Conservation (phyloP, 2,797 vertebrate species). For the Caiman crocodilus region DNA sequence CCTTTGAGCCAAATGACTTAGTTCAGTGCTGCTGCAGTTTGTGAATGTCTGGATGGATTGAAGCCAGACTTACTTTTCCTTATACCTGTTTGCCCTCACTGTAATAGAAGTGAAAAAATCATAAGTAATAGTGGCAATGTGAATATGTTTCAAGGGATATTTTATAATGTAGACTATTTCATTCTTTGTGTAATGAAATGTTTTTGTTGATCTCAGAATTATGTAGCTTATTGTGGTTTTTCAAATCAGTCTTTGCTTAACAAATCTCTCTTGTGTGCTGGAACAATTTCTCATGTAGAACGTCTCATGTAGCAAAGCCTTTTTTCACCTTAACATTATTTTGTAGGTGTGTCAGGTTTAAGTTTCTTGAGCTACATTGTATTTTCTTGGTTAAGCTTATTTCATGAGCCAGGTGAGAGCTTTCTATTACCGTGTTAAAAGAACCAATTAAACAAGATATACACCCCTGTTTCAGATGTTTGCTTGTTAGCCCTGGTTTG, state of each 20-base stretch:
- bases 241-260: not conserved
- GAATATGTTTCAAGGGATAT: not conserved
- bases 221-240: not conserved
- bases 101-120: not conserved
- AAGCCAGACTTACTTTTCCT: not conserved
- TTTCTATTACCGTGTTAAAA: not conserved
- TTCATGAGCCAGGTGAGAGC: not conserved
- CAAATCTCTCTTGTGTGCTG: not conserved
- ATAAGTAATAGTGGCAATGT: too few relatives aligned
- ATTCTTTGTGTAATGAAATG: not conserved
- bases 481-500: not conserved
- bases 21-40: not conserved
- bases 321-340: not conserved
- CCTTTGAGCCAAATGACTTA: not conserved
- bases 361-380: too few relatives aligned
- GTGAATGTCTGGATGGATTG: not conserved
- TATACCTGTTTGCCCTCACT: not conserved
- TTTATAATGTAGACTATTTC: not conserved
- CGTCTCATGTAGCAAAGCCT: fast-evolving
- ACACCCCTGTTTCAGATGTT: not conserved
- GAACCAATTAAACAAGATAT: not conserved
- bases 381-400: not conserved
- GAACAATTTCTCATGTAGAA: not conserved
- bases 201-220: not conserved
- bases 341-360: not conserved